Conservation (phyloP, 2,797 vertebrate genomes). For the Falco biarmicus region DNA sequence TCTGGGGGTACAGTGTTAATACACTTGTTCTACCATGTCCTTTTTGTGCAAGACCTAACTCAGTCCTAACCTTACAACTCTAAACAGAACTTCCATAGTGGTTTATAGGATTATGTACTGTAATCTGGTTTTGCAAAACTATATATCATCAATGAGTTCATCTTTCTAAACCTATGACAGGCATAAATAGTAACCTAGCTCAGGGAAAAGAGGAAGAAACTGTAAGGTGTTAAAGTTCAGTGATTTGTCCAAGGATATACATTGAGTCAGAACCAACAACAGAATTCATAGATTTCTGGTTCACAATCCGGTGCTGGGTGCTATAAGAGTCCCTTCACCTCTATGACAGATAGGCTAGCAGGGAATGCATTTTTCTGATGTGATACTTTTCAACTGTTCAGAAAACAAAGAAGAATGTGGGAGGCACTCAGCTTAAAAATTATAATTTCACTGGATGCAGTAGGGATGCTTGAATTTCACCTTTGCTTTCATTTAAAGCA, state of each 20-base stretch:
- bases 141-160: neutral
- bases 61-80: neutral
- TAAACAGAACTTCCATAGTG: neutral
- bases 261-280: neutral
- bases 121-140: neutral
- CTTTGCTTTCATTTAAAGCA: slow-evolving; percentile 71
- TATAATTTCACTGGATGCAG: neutral
- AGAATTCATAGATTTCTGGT: neutral
- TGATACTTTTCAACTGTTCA: neutral
- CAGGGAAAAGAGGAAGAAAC: neutral
- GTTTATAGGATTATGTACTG: neutral
- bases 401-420: neutral
- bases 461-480: neutral
- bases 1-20: neutral
- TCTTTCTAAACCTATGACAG: neutral
- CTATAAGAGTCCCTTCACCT: neutral
- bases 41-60: neutral
- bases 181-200: neutral
- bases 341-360: neutral
- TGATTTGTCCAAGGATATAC: neutral
- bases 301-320: neutral
- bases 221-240: neutral
- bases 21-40: neutral
- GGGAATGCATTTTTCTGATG: neutral
- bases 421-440: neutral